Conservation (phyloP, 1,140 invertebrate genomes). For the Drosophila arizonae region DNA sequence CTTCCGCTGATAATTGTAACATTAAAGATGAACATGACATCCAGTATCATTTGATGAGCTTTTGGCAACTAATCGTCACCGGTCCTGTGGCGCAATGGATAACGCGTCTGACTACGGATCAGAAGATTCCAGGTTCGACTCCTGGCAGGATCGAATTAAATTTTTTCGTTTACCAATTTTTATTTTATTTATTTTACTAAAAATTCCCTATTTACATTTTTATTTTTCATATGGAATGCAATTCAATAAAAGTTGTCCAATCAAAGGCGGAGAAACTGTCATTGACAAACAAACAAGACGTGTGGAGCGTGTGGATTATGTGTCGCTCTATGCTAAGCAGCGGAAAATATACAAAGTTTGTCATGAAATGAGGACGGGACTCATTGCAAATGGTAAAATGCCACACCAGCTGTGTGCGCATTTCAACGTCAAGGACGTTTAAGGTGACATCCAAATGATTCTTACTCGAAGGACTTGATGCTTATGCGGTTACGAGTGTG, state of each 20-base stretch:
- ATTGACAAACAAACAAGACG: conserved; percentile 4
- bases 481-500: too few species aligned
- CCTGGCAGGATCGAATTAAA: conserved; percentile 85
- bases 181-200: neutral
- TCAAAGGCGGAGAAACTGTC: neutral
- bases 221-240: neutral
- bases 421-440: conserved; percentile 33
- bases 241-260: neutral
- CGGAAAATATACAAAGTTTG: conserved; percentile 9
- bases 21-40: too few species aligned
- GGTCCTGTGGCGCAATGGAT: conserved; percentile 89
- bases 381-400: neutral
- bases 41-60: neutral
- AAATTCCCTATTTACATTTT: neutral
- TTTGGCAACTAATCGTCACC: neutral
- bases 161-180: neutral
- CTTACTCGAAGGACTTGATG: conserved; percentile 11
- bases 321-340: conserved; percentile 31
- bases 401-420: conserved; percentile 3
- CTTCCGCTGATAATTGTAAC: too few species aligned
- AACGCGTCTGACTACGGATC: conserved; percentile 89
- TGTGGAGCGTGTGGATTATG: conserved; percentile 39
- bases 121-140: conserved; percentile 90
- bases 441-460: conserved; percentile 33
- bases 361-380: neutral